Evolutionary conservation across 2,888 invertebrate genomes (phyloP).

Genomic region (Chironomus tentans): DNA sequence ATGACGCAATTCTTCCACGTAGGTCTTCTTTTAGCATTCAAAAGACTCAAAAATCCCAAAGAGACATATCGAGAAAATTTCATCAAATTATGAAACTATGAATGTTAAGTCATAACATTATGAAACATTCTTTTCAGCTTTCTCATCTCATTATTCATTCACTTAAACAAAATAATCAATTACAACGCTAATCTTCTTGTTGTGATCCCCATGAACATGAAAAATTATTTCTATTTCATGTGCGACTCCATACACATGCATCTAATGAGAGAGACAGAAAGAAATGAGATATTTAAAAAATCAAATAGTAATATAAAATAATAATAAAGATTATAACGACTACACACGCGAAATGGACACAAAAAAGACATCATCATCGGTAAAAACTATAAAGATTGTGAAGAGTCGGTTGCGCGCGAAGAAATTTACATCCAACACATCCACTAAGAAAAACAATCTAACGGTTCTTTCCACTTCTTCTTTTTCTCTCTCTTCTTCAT

Average conservation of each 20-base stretch:
- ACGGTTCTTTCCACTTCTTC: conserved; percentile 25
- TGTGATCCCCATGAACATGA: background rate
- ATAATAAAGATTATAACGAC: background rate
- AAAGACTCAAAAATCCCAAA: too few species aligned
- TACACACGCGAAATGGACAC: background rate
- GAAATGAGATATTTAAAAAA: background rate
- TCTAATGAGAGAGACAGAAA: too few species aligned
- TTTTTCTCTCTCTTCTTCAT: background rate
- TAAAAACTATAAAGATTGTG: background rate
- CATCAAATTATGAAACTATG: too few species aligned
- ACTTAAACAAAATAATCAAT: background rate
- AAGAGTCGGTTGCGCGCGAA: conserved; percentile 1
- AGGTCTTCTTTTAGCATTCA: too few species aligned
- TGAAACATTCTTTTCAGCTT: too few species aligned
- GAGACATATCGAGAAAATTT: too few species aligned
- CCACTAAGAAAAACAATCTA: conserved; percentile 13
- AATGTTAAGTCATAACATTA: too few species aligned
- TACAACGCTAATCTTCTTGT: background rate
- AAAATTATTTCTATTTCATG: background rate
- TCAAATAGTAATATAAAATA: background rate
- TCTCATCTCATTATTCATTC: too few species aligned
- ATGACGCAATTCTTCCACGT: too few species aligned
- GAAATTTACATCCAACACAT: conserved; percentile 19
- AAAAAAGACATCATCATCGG: background rate
- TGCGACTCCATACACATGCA: background rate